A percentile compares a stretch with the other conserved stretches of the same genome.
Conservation (phyloP, 2,797 vertebrate genomes). For the Sternotherus odoratus region DNA sequence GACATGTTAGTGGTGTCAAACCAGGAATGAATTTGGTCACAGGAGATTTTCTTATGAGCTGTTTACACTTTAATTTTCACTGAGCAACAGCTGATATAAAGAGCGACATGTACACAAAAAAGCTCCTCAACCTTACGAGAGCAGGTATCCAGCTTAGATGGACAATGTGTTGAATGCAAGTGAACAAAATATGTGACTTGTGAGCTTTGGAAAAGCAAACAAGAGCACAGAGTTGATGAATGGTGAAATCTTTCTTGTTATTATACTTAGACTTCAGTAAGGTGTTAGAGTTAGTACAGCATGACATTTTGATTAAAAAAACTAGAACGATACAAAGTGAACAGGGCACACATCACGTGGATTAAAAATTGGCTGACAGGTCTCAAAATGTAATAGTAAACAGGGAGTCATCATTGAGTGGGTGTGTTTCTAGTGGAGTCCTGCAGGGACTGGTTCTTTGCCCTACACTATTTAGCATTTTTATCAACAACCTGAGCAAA, state of each 20-base stretch:
- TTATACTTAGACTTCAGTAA: neutral
- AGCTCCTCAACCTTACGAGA: neutral
- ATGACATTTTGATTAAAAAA: neutral
- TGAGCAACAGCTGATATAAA: conserved; percentile 5
- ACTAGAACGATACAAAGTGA: neutral
- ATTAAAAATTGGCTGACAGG: neutral
- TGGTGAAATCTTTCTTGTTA: conserved; percentile 1
- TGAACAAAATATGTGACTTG: neutral
- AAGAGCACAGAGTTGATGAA: neutral
- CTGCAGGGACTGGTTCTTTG: neutral
- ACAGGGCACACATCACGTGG: neutral
- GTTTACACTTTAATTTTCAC: conserved; percentile 41
- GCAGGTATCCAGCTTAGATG: neutral
- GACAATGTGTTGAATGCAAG: neutral
- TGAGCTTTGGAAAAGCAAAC: neutral
- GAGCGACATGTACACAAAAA: neutral
- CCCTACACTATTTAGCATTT: neutral
- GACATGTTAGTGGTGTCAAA: conserved; percentile 4
- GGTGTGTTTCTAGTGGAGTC: neutral
- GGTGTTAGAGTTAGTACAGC: neutral
- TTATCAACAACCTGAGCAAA: neutral
- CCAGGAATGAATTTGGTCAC: neutral
- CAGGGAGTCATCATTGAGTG: neutral
- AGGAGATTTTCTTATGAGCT: conserved; percentile 22
- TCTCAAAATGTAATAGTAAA: neutral